Base-by-base conservation (phyloP, 2,113 vertebrate genomes). In the Ptychochromis oligacanthus region DNA sequence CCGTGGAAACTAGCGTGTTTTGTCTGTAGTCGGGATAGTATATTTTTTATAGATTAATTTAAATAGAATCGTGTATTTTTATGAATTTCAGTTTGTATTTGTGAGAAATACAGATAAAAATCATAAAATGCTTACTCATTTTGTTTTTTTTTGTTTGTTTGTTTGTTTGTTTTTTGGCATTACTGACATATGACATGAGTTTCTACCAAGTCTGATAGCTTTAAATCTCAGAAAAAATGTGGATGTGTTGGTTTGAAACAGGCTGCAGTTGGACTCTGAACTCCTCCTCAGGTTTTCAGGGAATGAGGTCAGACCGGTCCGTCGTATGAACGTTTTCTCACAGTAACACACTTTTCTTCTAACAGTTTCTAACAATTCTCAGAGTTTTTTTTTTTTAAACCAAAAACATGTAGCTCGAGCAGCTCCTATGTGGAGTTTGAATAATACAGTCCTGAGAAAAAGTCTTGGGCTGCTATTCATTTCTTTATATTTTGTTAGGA, bases 1-100 rank as follows among this genome's bases (percentile, higher is more conserved):
- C 58, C n/a, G 57, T 36, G 6, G 14, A 6, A 65, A 67, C 46
- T n/a, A 10, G 77, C 14, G 4, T 38, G 6, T 59, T 22, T 22
- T 49, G 34, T 43, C 2, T 49, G 61, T 74, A 62, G 52, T 52
- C 22, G 49, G 14, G 55, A 14, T 59, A 4, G 60, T 55, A 18
- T 65, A 36, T 75, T 83, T n/a, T 75, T 81, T 59, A 60, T 77
- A 84, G 72, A 28, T 15, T 18, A 54, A 52, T 80, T 17, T 38
- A 64, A 52, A 52, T 52, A n/a, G 49, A 72, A 52, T 31, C 0
- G 2, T 52, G 43, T 72, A 46, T 52, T 72, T 52, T 55, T 55
- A 10, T 11, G n/a, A 13, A 52, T n/a, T n/a, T 54, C n/a, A n/a
- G 49, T 26, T 70, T 9, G 26, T 0, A 24, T 70, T 49, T 70